Evolutionary conservation across 1,140 invertebrate species (phyloP).

Genomic region (Scaptomyza montana): DNA sequence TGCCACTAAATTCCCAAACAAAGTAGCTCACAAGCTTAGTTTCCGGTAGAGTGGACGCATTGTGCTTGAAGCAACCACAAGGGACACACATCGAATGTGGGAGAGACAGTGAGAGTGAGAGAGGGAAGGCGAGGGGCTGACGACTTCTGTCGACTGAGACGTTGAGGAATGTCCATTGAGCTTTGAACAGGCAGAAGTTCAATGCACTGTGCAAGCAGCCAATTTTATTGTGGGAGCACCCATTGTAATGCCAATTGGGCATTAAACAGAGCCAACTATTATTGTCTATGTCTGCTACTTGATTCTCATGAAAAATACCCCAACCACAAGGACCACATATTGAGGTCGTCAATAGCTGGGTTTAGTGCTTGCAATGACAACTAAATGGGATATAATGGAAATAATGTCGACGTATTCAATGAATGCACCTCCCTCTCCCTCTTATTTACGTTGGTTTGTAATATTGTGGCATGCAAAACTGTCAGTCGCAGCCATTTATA

Average conservation of each 20-base stretch:
- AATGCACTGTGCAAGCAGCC: constrained; percentile 37
- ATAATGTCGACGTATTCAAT: constrained; percentile 42
- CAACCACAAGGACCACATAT: constrained; percentile 34
- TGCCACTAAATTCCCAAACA: neutral
- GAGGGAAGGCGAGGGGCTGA: neutral
- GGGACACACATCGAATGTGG: neutral
- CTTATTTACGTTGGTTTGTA: neutral
- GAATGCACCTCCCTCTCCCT: constrained; percentile 10
- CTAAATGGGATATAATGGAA: constrained; percentile 39
- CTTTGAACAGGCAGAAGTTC: constrained; percentile 22
- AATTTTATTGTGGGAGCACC: constrained; percentile 29
- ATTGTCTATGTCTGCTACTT: constrained; percentile 18
- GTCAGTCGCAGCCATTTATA: constrained; percentile 29
- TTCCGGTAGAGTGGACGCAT: constrained; percentile 34
- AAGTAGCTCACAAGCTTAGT: constrained; percentile 30
- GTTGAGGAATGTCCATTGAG: constrained; percentile 31
- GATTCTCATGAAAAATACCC: too few relatives aligned
- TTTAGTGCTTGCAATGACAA: constrained; percentile 44
- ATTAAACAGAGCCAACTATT: constrained; percentile 53
- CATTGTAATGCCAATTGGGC: constrained; percentile 52
- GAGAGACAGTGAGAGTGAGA: neutral
- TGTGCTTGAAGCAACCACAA: constrained; percentile 3
- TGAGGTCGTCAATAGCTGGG: constrained; percentile 43
- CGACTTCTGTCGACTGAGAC: constrained; percentile 8
- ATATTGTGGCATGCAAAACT: constrained; percentile 36